Percentiles rank a stretch among this genome's conserved stretches.
Conservation (phyloP, 2,888 invertebrate genomes). For the Norana najaformis region DNA sequence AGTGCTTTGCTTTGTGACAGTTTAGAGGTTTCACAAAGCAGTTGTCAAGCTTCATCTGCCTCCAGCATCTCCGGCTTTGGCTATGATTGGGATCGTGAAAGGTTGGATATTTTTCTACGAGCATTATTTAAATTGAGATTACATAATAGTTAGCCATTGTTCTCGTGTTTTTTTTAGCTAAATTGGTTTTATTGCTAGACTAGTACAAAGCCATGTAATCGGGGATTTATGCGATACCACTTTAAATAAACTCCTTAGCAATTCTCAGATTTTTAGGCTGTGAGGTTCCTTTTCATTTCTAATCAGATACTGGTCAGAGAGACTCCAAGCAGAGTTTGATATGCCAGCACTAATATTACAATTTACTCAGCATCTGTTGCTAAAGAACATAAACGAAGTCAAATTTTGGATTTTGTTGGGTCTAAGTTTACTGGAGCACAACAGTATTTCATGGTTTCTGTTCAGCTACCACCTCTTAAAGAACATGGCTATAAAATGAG, state of each 20-base stretch:
- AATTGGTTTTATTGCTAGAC: not conserved
- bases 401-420: not conserved
- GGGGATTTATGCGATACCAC: not conserved
- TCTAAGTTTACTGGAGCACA: not conserved
- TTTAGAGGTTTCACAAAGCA: conserved; percentile 17
- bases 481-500: no score
- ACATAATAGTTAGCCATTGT: not conserved
- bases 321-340: not conserved
- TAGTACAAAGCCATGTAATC: not conserved
- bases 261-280: not conserved
- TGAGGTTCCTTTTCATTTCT: no score
- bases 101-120: conserved; percentile 15
- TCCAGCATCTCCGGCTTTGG: conserved; percentile 14
- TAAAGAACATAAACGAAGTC: not conserved
- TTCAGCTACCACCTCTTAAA: no score
- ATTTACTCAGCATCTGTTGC: not conserved
- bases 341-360: not conserved
- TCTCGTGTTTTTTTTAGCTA: not conserved
- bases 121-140: not conserved
- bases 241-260: not conserved
- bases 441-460: no score
- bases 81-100: conserved; percentile 30
- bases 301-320: not conserved
- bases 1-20: not conserved
- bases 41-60: not conserved